These are phyloP conservation scores for Polylopha cassiicola DNA, from an alignment of 2,888 invertebrate genomes.

Conservation along the genomic window DNA sequence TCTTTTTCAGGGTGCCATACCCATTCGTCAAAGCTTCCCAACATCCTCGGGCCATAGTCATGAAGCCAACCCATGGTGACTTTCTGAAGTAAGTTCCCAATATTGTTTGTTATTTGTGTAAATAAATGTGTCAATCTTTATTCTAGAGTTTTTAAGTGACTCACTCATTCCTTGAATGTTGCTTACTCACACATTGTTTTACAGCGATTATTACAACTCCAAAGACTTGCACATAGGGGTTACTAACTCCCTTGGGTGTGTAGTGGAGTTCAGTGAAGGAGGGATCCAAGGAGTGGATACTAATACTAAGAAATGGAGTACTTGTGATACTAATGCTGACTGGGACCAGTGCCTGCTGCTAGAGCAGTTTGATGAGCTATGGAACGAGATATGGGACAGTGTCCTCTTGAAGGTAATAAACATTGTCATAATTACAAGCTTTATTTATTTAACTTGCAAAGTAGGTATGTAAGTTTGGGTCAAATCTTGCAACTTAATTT, in stretches of 20 bases:
- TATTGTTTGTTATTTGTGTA: constrained; percentile 20
- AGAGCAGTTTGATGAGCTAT: constrained; percentile 81
- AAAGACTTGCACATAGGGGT: constrained; percentile 94
- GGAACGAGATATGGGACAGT: constrained; percentile 88
- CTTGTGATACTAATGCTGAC: constrained; percentile 71
- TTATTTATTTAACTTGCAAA: background rate
- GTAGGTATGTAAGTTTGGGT: too few relatives aligned
- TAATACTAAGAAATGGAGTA: constrained; percentile 80
- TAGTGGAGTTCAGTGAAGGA: constrained; percentile 90
- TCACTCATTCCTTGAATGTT: constrained; percentile 28
- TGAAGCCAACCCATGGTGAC: constrained; percentile 92
- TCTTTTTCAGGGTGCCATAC: constrained; percentile 84
- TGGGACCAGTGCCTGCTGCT: constrained; percentile 85
- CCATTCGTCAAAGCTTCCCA: constrained; percentile 90
- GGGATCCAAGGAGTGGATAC: constrained; percentile 80
- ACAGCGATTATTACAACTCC: constrained; percentile 87
- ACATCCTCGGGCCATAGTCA: constrained; percentile 87
- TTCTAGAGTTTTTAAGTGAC: constrained; percentile 25
- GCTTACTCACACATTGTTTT: constrained; percentile 36
- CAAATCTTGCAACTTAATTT: too few relatives aligned
- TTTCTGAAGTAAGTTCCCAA: constrained; percentile 85
- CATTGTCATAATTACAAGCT: constrained; percentile 2
- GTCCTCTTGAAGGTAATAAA: constrained; percentile 76
- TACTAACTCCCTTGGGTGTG: constrained; percentile 86
- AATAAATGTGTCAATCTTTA: constrained; percentile 16